Evolutionary conservation across 2,797 vertebrate species (phyloP).

Genomic region (Lithobates sylvaticus): DNA sequence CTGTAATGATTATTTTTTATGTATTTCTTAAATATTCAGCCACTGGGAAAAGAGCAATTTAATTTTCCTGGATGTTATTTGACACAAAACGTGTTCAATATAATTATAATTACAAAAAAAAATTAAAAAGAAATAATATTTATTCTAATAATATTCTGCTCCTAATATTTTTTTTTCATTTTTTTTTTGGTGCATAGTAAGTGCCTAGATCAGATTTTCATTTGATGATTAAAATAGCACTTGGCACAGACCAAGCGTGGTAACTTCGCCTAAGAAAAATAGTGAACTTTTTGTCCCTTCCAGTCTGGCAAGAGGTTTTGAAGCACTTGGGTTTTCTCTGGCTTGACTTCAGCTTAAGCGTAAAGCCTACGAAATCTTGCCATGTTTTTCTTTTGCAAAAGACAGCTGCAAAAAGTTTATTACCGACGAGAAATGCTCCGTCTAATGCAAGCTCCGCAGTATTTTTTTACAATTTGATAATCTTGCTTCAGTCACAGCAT

Average conservation of each 20-base stretch:
- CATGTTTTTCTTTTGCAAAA: slow-evolving; percentile 57
- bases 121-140: slow-evolving; percentile 44
- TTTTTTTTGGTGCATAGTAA: slow-evolving; percentile 20
- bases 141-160: slow-evolving; percentile 38
- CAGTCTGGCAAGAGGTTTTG: slow-evolving; percentile 33
- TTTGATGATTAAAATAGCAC: slow-evolving; percentile 53
- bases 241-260: slow-evolving; percentile 41
- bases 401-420: slow-evolving; percentile 57
- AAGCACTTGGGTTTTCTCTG: slow-evolving; percentile 51
- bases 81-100: slow-evolving; percentile 15
- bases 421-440: slow-evolving; percentile 37
- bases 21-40: slow-evolving; percentile 39
- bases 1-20: slow-evolving; percentile 34
- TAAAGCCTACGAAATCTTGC: slow-evolving; percentile 57
- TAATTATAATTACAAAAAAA: slow-evolving; percentile 29
- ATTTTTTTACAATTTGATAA: slow-evolving; percentile 62
- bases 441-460: slow-evolving; percentile 23
- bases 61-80: slow-evolving; percentile 30
- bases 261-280: slow-evolving; percentile 57
- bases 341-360: slow-evolving; percentile 53
- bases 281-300: slow-evolving; percentile 59
- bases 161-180: neutral
- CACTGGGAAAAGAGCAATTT: slow-evolving; percentile 32
- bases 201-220: slow-evolving; percentile 33
- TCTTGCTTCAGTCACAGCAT: slow-evolving; percentile 50